Evolutionary conservation across 2,888 invertebrate genomes (phyloP).

Genomic region (Meloe dianella): DNA sequence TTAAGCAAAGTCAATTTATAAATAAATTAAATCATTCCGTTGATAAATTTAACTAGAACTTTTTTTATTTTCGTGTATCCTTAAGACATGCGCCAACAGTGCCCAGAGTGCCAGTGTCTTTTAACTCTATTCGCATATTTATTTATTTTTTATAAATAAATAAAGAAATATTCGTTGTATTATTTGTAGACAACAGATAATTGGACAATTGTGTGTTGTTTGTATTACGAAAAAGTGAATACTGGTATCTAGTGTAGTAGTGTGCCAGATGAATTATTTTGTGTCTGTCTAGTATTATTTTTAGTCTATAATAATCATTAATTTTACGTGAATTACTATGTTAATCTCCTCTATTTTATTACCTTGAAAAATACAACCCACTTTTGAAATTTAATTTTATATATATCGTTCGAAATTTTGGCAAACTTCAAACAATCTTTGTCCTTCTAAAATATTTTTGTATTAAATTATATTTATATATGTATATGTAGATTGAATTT

Average conservation of each 20-base stretch:
- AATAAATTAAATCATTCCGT: background rate
- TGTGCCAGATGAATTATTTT: background rate
- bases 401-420: background rate
- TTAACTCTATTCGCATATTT: background rate
- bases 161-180: no score
- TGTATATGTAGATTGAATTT: background rate
- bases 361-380: background rate
- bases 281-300: background rate
- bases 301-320: background rate
- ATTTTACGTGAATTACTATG: background rate
- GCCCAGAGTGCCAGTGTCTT: background rate
- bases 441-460: background rate
- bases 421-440: conserved; percentile 3
- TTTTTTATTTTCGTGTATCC: background rate
- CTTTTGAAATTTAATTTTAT: conserved; percentile 13
- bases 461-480: background rate
- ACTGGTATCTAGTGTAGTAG: no score
- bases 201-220: background rate
- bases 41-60: conserved; percentile 4
- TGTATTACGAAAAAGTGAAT: background rate
- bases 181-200: no score
- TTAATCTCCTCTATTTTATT: background rate
- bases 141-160: background rate
- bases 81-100: background rate
- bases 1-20: conserved; percentile 3